A percentile compares a stretch with the other conserved stretches of the same genome.
phyloP scores from a whole-genome alignment of 1,140 invertebrate species.

The Trichonephila inaurata region DNA sequence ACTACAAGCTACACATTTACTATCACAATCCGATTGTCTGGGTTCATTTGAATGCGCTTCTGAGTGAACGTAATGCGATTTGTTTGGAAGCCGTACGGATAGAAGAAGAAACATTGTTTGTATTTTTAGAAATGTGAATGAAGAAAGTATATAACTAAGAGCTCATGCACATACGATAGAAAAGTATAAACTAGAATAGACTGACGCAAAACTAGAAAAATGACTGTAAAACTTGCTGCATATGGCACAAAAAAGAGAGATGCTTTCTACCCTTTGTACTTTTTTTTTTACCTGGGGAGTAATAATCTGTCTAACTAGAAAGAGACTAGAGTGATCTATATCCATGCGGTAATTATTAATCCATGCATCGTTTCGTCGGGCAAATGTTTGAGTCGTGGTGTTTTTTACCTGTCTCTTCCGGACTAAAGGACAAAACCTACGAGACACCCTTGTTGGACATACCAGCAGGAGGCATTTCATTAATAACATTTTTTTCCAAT shows the following conservation, averaged over 20 bases:
- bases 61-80: background rate
- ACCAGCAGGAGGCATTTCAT: background rate
- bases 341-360: slow-evolving; percentile 15
- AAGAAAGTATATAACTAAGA: slow-evolving; percentile 5
- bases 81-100: background rate
- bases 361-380: slow-evolving; percentile 24
- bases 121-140: background rate
- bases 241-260: slow-evolving; percentile 17
- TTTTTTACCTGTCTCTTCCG: slow-evolving; percentile 8
- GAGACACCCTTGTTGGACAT: slow-evolving; percentile 5
- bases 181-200: slow-evolving; percentile 13
- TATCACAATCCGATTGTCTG: too few relatives aligned
- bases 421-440: slow-evolving; percentile 34
- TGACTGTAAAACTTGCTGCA: slow-evolving; percentile 34
- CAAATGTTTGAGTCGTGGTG: background rate
- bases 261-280: background rate
- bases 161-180: slow-evolving; percentile 20
- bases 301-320: slow-evolving; percentile 19
- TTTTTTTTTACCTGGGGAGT: background rate
- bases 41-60: too few relatives aligned
- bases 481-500: background rate
- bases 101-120: background rate
- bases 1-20: too few relatives aligned
- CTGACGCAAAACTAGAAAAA: slow-evolving; percentile 16
- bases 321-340: background rate